Conservation (phyloP, 2,888 invertebrate species). For the Pilophorus perplexus region DNA sequence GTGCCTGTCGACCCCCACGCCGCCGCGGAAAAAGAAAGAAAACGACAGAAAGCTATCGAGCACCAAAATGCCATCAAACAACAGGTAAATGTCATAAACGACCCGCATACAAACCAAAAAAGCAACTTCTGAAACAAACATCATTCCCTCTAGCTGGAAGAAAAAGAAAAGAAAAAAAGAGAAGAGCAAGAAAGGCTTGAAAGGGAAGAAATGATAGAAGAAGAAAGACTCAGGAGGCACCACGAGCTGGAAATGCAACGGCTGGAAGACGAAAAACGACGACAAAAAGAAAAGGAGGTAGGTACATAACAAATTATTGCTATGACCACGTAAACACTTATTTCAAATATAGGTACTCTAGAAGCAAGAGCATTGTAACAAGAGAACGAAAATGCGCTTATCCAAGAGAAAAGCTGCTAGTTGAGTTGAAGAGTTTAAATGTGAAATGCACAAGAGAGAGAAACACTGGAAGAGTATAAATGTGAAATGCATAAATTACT, state of each 20-base stretch:
- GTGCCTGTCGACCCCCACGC: conserved; percentile 76
- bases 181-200: conserved; percentile 47
- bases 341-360: no score
- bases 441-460: no score
- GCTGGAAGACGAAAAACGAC: conserved; percentile 70
- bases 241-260: conserved; percentile 79
- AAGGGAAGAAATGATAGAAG: conserved; percentile 69
- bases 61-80: conserved; percentile 81
- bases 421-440: no score
- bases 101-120: background rate
- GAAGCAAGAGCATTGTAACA: no score
- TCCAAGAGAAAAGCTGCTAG: no score
- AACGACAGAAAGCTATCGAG: conserved; percentile 77
- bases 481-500: no score
- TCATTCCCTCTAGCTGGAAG: conserved; percentile 55
- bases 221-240: conserved; percentile 68
- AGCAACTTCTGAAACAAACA: background rate
- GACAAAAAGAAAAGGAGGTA: conserved; percentile 66
- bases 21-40: conserved; percentile 75
- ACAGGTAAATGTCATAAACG: no score
- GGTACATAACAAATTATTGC: background rate
- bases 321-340: no score
- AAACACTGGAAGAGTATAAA: no score
- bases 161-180: conserved; percentile 60
- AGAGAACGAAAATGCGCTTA: no score